Evolutionary conservation across 2,797 vertebrate genomes (phyloP).

Genomic region (Sparidentex hasta): DNA sequence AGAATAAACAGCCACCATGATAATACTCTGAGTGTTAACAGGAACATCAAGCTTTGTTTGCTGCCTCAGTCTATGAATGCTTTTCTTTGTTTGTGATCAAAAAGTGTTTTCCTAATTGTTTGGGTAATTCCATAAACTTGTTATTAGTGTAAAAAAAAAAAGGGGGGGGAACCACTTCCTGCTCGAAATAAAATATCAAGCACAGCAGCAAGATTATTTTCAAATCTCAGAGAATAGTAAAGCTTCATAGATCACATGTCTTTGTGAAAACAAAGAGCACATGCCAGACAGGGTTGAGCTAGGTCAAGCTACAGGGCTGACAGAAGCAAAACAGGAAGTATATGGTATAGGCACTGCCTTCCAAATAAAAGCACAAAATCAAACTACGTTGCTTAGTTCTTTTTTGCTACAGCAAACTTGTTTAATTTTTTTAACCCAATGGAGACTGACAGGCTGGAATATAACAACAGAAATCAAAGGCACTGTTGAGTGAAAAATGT

Average conservation of each 20-base stretch:
- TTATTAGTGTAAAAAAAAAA: background rate
- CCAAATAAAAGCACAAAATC: constrained; percentile 41
- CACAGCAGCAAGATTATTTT: fast-evolving
- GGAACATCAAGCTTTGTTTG: background rate
- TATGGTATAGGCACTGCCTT: background rate
- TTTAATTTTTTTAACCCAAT: no score
- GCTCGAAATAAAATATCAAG: background rate
- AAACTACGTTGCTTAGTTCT: background rate
- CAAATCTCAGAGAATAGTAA: background rate
- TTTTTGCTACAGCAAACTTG: background rate
- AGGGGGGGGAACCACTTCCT: background rate
- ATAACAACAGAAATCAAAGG: background rate
- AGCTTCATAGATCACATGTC: background rate
- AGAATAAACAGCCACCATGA: background rate
- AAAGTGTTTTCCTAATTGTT: background rate
- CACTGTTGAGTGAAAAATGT: background rate
- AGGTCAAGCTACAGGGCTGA: constrained; percentile 8
- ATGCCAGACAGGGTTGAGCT: constrained; percentile 10
- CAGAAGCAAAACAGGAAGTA: constrained; percentile 9
- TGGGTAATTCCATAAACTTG: fast-evolving
- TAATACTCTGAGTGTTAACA: no score
- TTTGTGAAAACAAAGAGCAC: constrained; percentile 62
- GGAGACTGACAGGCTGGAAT: background rate
- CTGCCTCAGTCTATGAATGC: background rate
- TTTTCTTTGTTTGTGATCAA: background rate